phyloP scores from a whole-genome alignment of 2,797 vertebrate genomes.

The Pangasius larnaudii region DNA sequence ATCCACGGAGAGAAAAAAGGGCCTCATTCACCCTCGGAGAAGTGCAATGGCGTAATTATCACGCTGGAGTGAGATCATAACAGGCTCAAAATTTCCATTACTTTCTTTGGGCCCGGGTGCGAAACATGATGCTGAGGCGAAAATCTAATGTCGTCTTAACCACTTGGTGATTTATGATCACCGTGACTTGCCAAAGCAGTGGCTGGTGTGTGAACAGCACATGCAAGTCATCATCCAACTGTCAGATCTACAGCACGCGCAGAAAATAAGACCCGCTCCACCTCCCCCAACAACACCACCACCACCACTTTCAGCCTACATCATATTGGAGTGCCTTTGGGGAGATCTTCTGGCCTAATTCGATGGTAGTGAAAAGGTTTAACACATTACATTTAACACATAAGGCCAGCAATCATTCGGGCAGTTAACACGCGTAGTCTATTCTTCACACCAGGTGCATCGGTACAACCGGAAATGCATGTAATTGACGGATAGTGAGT shows the following conservation, averaged over 20 bases:
- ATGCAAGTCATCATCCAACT: conserved; percentile 72
- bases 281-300: neutral
- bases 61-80: conserved; percentile 52
- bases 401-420: neutral
- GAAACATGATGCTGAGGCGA: conserved; percentile 52
- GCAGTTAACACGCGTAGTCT: neutral
- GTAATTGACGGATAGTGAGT: neutral
- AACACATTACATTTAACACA: no score
- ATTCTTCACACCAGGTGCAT: neutral
- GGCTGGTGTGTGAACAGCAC: conserved; percentile 64
- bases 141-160: conserved; percentile 70
- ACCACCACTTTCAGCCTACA: neutral
- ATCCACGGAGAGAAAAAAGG: neutral
- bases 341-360: neutral
- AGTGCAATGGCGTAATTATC: conserved; percentile 49
- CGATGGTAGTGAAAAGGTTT: neutral
- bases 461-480: neutral
- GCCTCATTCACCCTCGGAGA: neutral
- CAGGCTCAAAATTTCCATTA: conserved; percentile 49
- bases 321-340: neutral
- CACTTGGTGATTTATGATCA: conserved; percentile 69
- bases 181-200: conserved; percentile 61
- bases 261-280: conserved; percentile 22
- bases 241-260: conserved; percentile 57
- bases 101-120: conserved; percentile 40